A percentile compares a stretch with the other conserved stretches of the same genome.
phyloP scores from a whole-genome alignment of 2,113 vertebrate species.

The Thunnus maccoyii region DNA sequence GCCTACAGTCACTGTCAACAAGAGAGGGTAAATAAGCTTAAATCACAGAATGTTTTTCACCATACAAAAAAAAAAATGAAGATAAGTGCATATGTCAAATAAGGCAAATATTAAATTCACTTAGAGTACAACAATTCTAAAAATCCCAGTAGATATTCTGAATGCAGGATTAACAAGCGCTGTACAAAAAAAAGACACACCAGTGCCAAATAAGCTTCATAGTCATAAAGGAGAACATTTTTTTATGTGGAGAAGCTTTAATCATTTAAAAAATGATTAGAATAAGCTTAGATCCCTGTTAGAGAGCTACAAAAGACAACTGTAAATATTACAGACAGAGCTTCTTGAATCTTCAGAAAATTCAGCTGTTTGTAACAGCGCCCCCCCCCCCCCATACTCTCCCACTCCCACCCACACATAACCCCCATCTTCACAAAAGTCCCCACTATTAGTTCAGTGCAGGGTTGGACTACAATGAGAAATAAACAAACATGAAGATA shows the following conservation, averaged over 20 bases:
- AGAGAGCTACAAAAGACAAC: slow-evolving; percentile 72
- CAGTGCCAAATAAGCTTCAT: slow-evolving; percentile 41
- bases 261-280: slow-evolving; percentile 67
- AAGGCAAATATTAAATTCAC: slow-evolving; percentile 76
- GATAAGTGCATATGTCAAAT: slow-evolving; percentile 68
- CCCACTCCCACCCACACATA: no score
- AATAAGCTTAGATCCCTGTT: slow-evolving; percentile 64
- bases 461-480: slow-evolving; percentile 88
- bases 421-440: slow-evolving; percentile 15
- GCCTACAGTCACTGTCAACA: slow-evolving; percentile 21
- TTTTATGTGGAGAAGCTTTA: slow-evolving; percentile 48
- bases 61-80: slow-evolving; percentile 31
- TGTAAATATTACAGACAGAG: slow-evolving; percentile 84
- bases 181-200: slow-evolving; percentile 50
- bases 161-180: slow-evolving; percentile 56
- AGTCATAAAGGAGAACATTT: slow-evolving; percentile 39
- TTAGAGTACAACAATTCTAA: slow-evolving; percentile 50
- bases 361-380: slow-evolving; percentile 57
- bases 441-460: slow-evolving; percentile 37
- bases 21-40: background rate
- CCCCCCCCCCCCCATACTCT: background rate
- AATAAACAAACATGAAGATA: slow-evolving; percentile 97
- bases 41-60: slow-evolving; percentile 45
- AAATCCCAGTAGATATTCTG: slow-evolving; percentile 55
- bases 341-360: slow-evolving; percentile 59